Base-by-base conservation (phyloP, 1,140 invertebrate genomes). In the Plodia interpunctella region DNA sequence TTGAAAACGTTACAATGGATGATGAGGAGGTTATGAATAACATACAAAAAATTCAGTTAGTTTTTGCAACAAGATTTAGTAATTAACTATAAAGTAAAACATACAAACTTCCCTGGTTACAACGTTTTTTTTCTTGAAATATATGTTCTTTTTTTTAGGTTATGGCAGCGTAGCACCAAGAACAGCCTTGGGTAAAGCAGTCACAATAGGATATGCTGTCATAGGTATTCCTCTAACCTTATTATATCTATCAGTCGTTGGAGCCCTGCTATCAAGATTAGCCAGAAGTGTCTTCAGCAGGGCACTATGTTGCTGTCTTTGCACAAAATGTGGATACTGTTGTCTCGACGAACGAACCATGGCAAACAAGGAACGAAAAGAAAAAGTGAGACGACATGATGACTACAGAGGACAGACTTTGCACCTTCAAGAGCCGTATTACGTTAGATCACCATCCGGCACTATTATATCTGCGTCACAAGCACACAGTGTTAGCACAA, bases 181-280 rank as follows among this genome's bases (percentile, higher is more conserved):
- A 61, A 95, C 94, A n/a, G 92, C 94, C 0, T 88, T 95, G 35
- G 97, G 97, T 0, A 95, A 97, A 82, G 91, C 96, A 25, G 94
- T 96, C 0, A 97, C 97, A 4, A 95, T 98, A 80, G 93, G 95
- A 6, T 98, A 98, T 88, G 97, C 97, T 10, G 93, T 95, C 44
- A 91, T 98, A 13, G 97, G 97, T 13, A 98, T 98, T 69, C 97
- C 97, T 0, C 84, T 98, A 61, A 98, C 97, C 62, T 91, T 98
- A 38, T 92, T 98, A 5, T 97, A 97, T 87, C 90, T 97, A 57
- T 96, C 95, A 20, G 96, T 94, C 62, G 94, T 96, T 6, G 96
- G 96, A 55, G 95, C 95, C 60, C 92, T 96, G 5, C 86, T 97
- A 63, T 96, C 96, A 54, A 92, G 94, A 69, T 93, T 97, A 58